A percentile compares a stretch with the other conserved stretches of the same genome.
phyloP scores from a whole-genome alignment of 2,888 invertebrate genomes.

The Ptilodon capucinus region DNA sequence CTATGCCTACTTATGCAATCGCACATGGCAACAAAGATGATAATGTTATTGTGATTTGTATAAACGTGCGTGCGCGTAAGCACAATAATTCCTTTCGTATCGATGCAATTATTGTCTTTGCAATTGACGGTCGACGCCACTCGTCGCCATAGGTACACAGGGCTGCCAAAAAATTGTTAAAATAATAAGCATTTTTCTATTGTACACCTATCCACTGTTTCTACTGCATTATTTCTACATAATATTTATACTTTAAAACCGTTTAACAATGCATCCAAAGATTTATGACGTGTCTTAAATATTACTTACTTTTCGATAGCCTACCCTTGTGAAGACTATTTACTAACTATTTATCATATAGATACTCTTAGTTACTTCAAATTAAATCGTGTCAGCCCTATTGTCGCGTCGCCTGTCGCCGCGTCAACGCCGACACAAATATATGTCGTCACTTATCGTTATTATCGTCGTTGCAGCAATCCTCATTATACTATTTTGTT shows the following conservation, averaged over 20 bases:
- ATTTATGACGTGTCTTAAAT: no score
- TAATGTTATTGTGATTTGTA: constrained; percentile 10
- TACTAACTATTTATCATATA: no score
- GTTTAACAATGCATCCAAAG: no score
- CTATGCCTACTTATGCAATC: background rate
- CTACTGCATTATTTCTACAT: background rate
- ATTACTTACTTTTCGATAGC: no score
- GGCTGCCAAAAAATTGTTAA: no score
- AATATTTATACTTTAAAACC: background rate
- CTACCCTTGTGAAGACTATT: no score
- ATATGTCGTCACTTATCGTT: constrained; percentile 31
- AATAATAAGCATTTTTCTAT: no score
- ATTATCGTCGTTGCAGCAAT: constrained; percentile 11
- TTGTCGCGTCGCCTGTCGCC: constrained; percentile 13
- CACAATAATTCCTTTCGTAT: constrained; percentile 26
- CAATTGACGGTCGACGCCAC: constrained; percentile 28
- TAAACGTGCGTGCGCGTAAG: constrained; percentile 10
- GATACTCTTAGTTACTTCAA: no score
- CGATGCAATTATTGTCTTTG: constrained; percentile 23
- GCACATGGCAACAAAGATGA: background rate
- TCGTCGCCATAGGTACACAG: constrained; percentile 7
- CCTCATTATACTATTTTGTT: constrained; percentile 25
- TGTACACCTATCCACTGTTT: no score
- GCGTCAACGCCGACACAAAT: constrained; percentile 30
- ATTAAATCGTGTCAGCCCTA: constrained; percentile 20